Conservation (phyloP, 2,888 invertebrate genomes). For the Cephus runcator region DNA sequence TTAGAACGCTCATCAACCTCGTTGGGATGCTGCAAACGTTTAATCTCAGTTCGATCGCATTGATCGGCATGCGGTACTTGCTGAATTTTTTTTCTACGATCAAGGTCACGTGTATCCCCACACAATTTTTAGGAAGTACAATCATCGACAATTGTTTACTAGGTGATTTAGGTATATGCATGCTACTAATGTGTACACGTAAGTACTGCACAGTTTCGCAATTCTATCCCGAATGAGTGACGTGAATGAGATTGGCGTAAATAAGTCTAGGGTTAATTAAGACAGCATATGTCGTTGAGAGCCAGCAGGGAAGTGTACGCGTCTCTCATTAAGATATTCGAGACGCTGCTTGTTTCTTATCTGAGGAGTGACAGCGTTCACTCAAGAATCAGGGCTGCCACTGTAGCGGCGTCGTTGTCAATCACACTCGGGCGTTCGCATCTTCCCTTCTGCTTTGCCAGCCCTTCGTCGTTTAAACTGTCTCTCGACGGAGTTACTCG, state of each 20-base stretch:
- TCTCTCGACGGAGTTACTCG: constrained; percentile 30
- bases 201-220: background rate
- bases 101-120: background rate
- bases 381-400: constrained; percentile 60
- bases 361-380: constrained; percentile 62
- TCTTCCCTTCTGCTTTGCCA: constrained; percentile 10
- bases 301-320: background rate
- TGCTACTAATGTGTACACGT: background rate
- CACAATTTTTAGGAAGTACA: background rate
- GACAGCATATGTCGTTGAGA: constrained; percentile 28
- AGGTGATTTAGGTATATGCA: background rate
- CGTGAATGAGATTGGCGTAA: constrained; percentile 36
- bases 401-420: constrained; percentile 57
- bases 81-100: background rate
- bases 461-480: constrained; percentile 33
- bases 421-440: constrained; percentile 50
- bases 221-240: background rate
- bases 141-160: background rate
- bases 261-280: constrained; percentile 50
- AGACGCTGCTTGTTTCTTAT: constrained; percentile 51
- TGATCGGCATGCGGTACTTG: no score
- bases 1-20: background rate
- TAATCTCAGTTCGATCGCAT: background rate
- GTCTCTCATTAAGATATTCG: constrained; percentile 64
- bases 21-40: background rate